Evolutionary conservation across 2,113 vertebrate genomes (phyloP).

Genomic region (Eurypyga helias): DNA sequence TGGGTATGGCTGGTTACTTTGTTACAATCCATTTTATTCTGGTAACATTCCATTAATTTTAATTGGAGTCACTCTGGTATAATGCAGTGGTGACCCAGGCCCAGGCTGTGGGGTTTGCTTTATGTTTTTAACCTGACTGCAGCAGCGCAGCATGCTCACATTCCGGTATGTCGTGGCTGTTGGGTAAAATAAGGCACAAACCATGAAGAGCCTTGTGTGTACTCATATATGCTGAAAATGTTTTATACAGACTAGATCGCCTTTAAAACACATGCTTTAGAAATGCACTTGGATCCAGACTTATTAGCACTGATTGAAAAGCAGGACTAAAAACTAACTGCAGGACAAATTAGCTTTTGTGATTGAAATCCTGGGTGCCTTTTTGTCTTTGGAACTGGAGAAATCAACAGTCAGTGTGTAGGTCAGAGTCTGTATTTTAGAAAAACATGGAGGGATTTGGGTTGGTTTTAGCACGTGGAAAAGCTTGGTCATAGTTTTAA

Average conservation of each 20-base stretch:
- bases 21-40: not conserved
- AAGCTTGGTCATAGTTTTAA: not conserved
- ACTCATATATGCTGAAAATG: not conserved
- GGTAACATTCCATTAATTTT: not conserved
- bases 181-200: not conserved
- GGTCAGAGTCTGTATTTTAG: not conserved
- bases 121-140: not conserved
- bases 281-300: not conserved
- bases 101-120: not conserved
- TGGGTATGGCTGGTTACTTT: not conserved
- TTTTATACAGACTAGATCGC: not conserved
- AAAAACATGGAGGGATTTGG: not conserved
- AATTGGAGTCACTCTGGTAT: not conserved
- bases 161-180: not conserved
- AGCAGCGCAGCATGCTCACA: not conserved
- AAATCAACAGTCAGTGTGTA: not conserved
- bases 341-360: not conserved
- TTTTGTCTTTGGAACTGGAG: not conserved
- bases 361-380: not conserved
- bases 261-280: not conserved
- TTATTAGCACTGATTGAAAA: not conserved
- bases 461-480: not conserved
- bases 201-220: not conserved
- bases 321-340: not conserved
- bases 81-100: not conserved